These are phyloP conservation scores for Myoxocephalus aenaeus DNA, from an alignment of 2,797 vertebrate species.

Conservation along the genomic window DNA sequence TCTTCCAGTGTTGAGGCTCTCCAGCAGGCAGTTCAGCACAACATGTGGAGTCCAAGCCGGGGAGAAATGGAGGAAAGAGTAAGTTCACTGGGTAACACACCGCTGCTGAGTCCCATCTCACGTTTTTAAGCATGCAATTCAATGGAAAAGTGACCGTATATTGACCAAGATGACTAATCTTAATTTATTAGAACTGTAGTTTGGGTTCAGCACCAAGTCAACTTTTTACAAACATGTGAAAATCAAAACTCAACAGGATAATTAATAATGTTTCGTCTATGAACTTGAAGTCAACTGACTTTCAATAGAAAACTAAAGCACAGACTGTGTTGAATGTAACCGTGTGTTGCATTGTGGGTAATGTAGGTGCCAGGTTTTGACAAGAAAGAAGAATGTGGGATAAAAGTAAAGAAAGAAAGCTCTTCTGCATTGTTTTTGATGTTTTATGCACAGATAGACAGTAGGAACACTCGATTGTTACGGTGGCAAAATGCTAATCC, in stretches of 20 bases:
- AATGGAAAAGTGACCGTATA: not conserved
- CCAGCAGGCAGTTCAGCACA: slow-evolving; percentile 71
- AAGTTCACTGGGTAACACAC: slow-evolving; percentile 50
- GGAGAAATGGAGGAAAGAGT: slow-evolving; percentile 83
- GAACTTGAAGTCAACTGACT: not conserved
- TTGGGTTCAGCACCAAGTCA: not conserved
- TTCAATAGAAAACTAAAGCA: not conserved
- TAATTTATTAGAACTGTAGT: not conserved
- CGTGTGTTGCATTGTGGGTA: not conserved
- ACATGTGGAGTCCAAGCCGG: slow-evolving; percentile 73
- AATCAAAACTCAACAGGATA: not conserved
- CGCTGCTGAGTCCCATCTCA: too few relatives aligned
- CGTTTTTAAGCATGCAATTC: not conserved
- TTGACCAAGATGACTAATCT: not conserved
- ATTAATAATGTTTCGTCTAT: not conserved
- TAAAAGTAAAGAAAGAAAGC: not conserved
- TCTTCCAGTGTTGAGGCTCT: slow-evolving; percentile 68
- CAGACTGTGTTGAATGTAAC: not conserved
- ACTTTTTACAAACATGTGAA: not conserved
- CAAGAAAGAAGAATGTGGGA: not conserved
- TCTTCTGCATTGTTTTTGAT: not conserved
- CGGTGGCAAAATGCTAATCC: too few relatives aligned
- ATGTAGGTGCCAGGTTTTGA: not conserved
- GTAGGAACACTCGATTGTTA: not conserved
- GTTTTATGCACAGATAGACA: not conserved